These are phyloP conservation scores for Drosophila diplacantha DNA, from an alignment of 2,888 invertebrate species.

Conservation along the genomic window DNA sequence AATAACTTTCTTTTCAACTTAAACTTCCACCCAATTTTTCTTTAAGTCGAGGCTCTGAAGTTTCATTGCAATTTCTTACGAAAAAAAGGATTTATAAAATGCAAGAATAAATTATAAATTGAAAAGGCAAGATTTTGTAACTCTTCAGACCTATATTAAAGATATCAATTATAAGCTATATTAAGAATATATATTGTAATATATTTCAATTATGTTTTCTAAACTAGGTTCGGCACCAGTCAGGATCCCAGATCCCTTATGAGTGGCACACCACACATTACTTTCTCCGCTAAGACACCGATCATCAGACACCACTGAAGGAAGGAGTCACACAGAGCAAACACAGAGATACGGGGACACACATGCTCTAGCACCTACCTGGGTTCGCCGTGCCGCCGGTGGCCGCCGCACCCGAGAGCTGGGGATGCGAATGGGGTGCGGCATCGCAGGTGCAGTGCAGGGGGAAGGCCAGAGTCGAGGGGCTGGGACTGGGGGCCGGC, in stretches of 20 bases:
- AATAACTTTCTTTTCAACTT: too few relatives aligned
- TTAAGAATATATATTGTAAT: neutral
- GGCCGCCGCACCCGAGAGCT: conserved; percentile 29
- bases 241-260: conserved; percentile 14
- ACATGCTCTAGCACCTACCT: conserved; percentile 78
- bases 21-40: too few relatives aligned
- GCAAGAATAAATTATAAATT: too few relatives aligned
- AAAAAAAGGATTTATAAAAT: too few relatives aligned
- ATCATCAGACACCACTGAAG: conserved; percentile 40
- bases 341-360: conserved; percentile 38
- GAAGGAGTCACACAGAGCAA: conserved; percentile 21
- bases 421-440: conserved; percentile 61
- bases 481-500: conserved; percentile 71
- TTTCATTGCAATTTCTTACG: too few relatives aligned
- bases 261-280: conserved; percentile 35
- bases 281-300: conserved; percentile 24
- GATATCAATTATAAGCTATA: too few relatives aligned
- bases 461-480: conserved; percentile 70
- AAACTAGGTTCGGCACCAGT: neutral
- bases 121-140: too few relatives aligned
- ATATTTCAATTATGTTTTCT: neutral
- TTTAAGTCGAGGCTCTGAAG: too few relatives aligned
- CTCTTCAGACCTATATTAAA: too few relatives aligned
- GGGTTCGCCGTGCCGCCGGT: conserved; percentile 56
- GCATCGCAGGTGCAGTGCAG: conserved; percentile 76